Conservation (phyloP, 2,888 invertebrate species). For the Physocephala rufipes region DNA sequence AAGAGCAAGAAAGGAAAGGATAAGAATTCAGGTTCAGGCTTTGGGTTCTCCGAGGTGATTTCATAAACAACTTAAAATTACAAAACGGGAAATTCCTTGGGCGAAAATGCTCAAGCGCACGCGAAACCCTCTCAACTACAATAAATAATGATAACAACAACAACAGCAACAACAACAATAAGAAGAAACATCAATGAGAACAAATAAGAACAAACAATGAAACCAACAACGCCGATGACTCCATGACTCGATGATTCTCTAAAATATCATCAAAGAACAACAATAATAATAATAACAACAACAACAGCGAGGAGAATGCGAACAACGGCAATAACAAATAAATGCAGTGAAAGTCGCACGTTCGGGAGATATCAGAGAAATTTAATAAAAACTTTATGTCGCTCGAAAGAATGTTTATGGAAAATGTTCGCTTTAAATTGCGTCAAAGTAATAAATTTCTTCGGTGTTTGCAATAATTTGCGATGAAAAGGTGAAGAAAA, state of each 20-base stretch:
- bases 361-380: constrained; percentile 49
- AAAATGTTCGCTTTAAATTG: constrained; percentile 63
- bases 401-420: constrained; percentile 63
- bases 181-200: too few species aligned
- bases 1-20: too few species aligned
- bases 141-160: not conserved
- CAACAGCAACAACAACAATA: not conserved
- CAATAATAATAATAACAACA: not conserved
- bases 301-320: too few species aligned
- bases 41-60: constrained; percentile 9
- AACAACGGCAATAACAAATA: not conserved
- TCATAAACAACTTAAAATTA: constrained; percentile 31
- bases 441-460: constrained; percentile 60
- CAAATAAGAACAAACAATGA: too few species aligned
- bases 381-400: constrained; percentile 63
- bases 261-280: too few species aligned
- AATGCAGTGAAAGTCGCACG: constrained; percentile 13
- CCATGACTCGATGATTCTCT: too few species aligned
- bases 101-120: too few species aligned
- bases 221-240: not conserved
- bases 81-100: constrained; percentile 14
- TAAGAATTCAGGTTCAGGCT: too few species aligned
- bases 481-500: too few species aligned
- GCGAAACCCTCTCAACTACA: too few species aligned
- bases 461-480: constrained; percentile 9